A percentile compares a stretch with the other conserved stretches of the same genome.
Evolutionary conservation across 2,797 vertebrate genomes (phyloP).

Genomic region (Sebastes nivosus): DNA sequence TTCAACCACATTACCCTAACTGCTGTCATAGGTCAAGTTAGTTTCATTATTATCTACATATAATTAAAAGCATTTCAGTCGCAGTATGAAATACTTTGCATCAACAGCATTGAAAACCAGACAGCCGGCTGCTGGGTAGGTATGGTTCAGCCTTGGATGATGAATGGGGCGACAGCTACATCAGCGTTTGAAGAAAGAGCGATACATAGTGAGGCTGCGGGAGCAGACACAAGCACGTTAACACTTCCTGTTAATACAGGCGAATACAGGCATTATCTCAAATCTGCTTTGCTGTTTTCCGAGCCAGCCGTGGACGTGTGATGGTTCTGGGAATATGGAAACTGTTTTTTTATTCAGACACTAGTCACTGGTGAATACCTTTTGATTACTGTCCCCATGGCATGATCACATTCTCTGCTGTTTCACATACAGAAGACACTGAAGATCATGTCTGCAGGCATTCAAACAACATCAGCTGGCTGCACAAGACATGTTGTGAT

Average conservation of each 20-base stretch:
- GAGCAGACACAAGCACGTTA: slow-evolving; percentile 10
- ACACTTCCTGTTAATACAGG: slow-evolving; percentile 56
- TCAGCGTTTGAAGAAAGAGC: slow-evolving; percentile 59
- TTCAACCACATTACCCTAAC: background rate
- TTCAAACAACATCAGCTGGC: background rate
- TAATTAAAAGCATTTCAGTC: background rate
- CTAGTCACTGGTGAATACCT: background rate
- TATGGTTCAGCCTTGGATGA: slow-evolving; percentile 56
- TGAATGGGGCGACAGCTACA: slow-evolving; percentile 62
- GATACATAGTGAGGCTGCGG: slow-evolving; percentile 65
- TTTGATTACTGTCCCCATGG: background rate
- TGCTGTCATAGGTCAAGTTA: background rate
- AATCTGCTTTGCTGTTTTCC: slow-evolving; percentile 1
- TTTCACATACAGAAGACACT: background rate
- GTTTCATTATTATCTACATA: background rate
- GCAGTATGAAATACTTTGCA: background rate
- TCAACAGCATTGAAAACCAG: slow-evolving; percentile 46
- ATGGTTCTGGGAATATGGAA: background rate
- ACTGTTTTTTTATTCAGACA: background rate
- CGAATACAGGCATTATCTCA: slow-evolving; percentile 42
- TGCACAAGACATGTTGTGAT: background rate
- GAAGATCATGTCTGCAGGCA: background rate
- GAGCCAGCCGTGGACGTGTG: background rate
- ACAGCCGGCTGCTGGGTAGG: slow-evolving; percentile 28
- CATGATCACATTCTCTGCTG: background rate